phyloP scores from a whole-genome alignment of 2,888 invertebrate species.

The Drymonia ruficornis region DNA sequence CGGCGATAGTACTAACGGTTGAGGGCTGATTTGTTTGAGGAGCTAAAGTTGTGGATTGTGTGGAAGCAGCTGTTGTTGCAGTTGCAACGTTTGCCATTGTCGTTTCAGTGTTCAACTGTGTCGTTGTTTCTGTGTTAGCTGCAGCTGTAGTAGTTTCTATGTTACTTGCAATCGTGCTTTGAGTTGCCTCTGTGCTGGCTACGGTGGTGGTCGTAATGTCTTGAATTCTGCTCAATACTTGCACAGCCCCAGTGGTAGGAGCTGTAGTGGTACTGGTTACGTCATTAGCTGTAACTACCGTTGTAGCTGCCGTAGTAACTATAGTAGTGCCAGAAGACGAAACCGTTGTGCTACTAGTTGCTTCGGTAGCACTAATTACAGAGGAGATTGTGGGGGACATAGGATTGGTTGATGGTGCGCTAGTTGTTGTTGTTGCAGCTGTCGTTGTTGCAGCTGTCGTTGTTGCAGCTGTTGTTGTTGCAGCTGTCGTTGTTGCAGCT shows the following conservation, averaged over 20 bases:
- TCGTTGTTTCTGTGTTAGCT: constrained; percentile 45
- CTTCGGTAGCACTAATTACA: constrained; percentile 24
- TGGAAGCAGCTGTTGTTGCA: constrained; percentile 41
- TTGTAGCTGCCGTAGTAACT: constrained; percentile 19
- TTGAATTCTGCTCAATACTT: constrained; percentile 30
- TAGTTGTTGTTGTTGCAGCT: constrained; percentile 13
- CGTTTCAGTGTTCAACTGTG: constrained; percentile 40
- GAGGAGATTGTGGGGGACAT: constrained; percentile 20
- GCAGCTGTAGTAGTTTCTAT: constrained; percentile 39
- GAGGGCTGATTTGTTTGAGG: constrained; percentile 49
- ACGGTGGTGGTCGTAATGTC: constrained; percentile 21
- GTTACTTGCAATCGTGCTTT: constrained; percentile 20
- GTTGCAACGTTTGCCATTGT: constrained; percentile 41
- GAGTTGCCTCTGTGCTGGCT: constrained; percentile 24
- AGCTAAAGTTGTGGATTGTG: constrained; percentile 44
- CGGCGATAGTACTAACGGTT: constrained; percentile 50
- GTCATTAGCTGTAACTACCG: constrained; percentile 25
- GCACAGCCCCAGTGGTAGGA: constrained; percentile 35
- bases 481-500: constrained; percentile 33
- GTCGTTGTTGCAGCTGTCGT: constrained; percentile 31
- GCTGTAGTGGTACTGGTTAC: constrained; percentile 30
- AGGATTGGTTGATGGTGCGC: constrained; percentile 25
- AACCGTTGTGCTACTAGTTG: constrained; percentile 23
- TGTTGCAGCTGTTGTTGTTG: constrained; percentile 21
- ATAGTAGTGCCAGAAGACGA: constrained; percentile 24